phyloP scores from a whole-genome alignment of 2,888 invertebrate species.

The Platerodrilus igneus region DNA sequence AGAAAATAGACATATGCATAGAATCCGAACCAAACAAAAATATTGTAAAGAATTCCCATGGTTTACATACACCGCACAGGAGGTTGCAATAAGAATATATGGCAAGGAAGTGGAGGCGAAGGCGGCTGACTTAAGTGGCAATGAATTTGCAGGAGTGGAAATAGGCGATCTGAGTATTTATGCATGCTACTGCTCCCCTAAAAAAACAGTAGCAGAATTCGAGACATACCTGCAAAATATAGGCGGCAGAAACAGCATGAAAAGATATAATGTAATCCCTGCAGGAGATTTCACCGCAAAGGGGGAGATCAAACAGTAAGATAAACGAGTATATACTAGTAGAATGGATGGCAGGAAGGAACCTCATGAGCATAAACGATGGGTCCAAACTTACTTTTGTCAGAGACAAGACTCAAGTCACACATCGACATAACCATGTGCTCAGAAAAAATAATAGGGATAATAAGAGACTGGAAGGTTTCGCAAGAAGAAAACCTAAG shows the following conservation, averaged over 20 bases:
- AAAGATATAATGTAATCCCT: not conserved
- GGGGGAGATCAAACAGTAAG: too few species aligned
- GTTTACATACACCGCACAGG: not conserved
- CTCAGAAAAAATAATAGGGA: not conserved
- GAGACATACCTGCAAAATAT: not conserved
- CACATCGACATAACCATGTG: slow-evolving; percentile 1
- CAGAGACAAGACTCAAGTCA: not conserved
- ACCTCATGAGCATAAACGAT: not conserved
- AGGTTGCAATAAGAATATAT: slow-evolving; percentile 1
- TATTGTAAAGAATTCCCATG: not conserved
- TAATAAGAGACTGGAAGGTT: not conserved
- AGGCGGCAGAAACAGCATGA: not conserved
- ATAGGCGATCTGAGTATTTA: not conserved
- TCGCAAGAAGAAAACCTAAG: not conserved
- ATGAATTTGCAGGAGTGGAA: not conserved
- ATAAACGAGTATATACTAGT: too few species aligned
- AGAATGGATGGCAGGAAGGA: not conserved
- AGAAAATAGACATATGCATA: not conserved
- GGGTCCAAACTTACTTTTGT: not conserved
- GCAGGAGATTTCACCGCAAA: not conserved
- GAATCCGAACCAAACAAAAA: slow-evolving; percentile 1
- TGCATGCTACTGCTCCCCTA: slow-evolving; percentile 3
- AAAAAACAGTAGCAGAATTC: not conserved
- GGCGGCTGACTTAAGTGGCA: not conserved
- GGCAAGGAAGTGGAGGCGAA: too few species aligned